These are phyloP conservation scores for Nomia melanderi DNA, from an alignment of 1,140 invertebrate species.

Conservation along the genomic window DNA sequence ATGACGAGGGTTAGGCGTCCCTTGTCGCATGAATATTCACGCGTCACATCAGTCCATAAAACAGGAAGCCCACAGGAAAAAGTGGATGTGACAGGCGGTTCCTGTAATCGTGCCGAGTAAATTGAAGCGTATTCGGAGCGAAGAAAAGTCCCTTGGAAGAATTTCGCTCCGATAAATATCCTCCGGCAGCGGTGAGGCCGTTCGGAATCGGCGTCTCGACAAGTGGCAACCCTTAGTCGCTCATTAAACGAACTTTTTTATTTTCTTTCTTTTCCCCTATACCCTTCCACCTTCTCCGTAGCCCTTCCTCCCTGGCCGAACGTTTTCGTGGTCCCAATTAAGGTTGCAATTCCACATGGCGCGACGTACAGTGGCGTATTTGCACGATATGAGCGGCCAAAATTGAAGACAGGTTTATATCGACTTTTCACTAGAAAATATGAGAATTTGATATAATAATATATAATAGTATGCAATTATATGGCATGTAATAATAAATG, in stretches of 20 bases:
- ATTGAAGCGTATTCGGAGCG: constrained; percentile 25
- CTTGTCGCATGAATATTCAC: background rate
- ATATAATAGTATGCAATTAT: too few relatives aligned
- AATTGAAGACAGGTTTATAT: too few relatives aligned
- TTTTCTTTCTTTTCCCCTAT: background rate
- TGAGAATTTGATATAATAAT: too few relatives aligned
- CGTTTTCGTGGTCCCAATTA: constrained; percentile 51
- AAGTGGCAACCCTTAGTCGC: constrained; percentile 7
- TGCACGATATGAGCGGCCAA: too few relatives aligned
- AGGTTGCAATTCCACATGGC: constrained; percentile 27
- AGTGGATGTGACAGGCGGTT: background rate
- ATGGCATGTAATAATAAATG: too few relatives aligned
- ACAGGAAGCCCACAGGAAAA: background rate
- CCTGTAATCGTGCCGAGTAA: constrained; percentile 34
- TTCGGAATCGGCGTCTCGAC: constrained; percentile 40
- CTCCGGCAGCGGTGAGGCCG: background rate
- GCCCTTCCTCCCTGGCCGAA: background rate
- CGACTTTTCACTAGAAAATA: too few relatives aligned
- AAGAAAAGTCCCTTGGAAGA: constrained; percentile 4
- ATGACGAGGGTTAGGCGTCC: too few relatives aligned
- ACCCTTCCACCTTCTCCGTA: too few relatives aligned
- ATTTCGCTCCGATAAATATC: constrained; percentile 21
- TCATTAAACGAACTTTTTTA: constrained; percentile 50
- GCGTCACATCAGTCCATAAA: background rate
- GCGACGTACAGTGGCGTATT: too few relatives aligned